phyloP scores from a whole-genome alignment of 2,888 invertebrate genomes.

The Nyleta sp. region DNA sequence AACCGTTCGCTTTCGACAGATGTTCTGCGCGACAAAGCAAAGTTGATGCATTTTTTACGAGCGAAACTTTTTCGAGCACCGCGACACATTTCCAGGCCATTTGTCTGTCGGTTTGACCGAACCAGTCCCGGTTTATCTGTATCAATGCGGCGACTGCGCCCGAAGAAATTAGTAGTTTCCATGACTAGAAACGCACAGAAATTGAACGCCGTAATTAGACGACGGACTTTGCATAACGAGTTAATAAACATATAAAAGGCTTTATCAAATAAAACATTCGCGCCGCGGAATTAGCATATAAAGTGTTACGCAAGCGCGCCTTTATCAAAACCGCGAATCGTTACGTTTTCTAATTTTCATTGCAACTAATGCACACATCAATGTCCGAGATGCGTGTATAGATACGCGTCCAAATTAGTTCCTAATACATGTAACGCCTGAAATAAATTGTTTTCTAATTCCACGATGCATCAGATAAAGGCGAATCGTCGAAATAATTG shows the following conservation, averaged over 20 bases:
- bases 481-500: no score
- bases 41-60: conserved; percentile 1
- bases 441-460: conserved; percentile 34
- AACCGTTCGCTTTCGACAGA: neutral
- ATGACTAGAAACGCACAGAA: neutral
- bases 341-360: conserved; percentile 58
- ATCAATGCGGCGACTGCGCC: neutral
- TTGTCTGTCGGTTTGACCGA: neutral
- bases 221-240: conserved; percentile 19
- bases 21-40: neutral
- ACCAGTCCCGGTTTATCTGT: conserved; percentile 4
- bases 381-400: conserved; percentile 21
- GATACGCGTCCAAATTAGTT: conserved; percentile 39
- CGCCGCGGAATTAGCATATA: conserved; percentile 35
- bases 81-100: conserved; percentile 12
- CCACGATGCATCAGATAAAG: no score
- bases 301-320: conserved; percentile 39
- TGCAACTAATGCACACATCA: conserved; percentile 40
- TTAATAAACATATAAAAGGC: conserved; percentile 11
- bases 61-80: conserved; percentile 2
- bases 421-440: conserved; percentile 29
- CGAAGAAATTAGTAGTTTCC: conserved; percentile 12
- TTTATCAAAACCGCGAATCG: conserved; percentile 48
- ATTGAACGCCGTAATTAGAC: conserved; percentile 12
- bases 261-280: conserved; percentile 15